Percentiles rank a stretch among this genome's conserved stretches.
phyloP scores from a whole-genome alignment of 2,797 vertebrate genomes.

The Cercopithecus hamlyni region DNA sequence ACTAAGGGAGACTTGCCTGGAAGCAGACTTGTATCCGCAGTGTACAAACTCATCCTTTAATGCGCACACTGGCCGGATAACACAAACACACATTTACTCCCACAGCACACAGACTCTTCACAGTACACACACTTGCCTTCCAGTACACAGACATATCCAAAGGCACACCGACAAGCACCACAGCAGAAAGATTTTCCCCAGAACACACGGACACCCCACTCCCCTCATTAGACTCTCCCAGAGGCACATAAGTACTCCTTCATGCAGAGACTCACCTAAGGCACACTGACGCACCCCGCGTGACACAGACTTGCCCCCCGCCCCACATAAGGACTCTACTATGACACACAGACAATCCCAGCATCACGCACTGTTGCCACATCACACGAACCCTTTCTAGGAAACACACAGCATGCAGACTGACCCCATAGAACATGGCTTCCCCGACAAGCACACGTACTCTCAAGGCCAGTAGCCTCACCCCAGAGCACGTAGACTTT shows the following conservation, averaged over 20 bases:
- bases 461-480: background rate
- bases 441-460: background rate
- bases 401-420: background rate
- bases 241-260: background rate
- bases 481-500: background rate
- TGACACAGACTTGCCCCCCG: background rate
- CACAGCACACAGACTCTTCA: background rate
- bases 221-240: background rate
- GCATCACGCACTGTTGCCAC: background rate
- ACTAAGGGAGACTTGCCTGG: slow-evolving; percentile 31
- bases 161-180: background rate
- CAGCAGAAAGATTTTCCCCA: background rate
- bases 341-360: background rate
- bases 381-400: background rate
- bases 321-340: background rate
- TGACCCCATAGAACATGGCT: background rate
- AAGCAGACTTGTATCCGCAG: background rate
- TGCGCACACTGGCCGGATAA: background rate
- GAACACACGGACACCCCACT: background rate
- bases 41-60: background rate
- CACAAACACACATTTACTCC: background rate
- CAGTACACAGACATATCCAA: background rate
- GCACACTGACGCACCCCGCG: background rate
- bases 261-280: background rate
- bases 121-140: background rate